Evolutionary conservation across 2,888 invertebrate species (phyloP).

Genomic region (Acleris holmiana): DNA sequence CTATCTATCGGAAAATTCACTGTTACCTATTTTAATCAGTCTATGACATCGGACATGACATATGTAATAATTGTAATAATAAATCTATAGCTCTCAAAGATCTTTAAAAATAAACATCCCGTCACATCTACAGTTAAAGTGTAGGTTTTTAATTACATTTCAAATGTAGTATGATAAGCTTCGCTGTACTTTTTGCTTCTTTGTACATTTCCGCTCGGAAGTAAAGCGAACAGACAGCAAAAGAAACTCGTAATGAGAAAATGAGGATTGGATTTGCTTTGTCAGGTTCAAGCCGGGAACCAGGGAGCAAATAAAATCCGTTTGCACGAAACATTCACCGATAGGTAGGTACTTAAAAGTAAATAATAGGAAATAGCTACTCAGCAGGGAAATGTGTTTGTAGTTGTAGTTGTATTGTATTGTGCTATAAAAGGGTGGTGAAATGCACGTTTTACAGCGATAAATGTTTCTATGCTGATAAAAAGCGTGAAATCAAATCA

Average conservation of each 20-base stretch:
- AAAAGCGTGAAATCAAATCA: too few species aligned
- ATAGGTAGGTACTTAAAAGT: not conserved
- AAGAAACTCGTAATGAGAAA: slow-evolving; percentile 69
- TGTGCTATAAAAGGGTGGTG: too few species aligned
- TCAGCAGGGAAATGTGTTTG: not conserved
- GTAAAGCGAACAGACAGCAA: slow-evolving; percentile 64
- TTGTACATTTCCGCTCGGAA: slow-evolving; percentile 57
- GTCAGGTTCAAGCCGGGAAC: slow-evolving; percentile 56
- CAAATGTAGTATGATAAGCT: slow-evolving; percentile 27
- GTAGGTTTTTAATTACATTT: slow-evolving; percentile 39
- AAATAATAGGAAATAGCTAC: not conserved
- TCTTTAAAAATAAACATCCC: too few species aligned
- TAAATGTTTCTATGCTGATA: too few species aligned
- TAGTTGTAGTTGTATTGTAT: not conserved
- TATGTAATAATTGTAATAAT: too few species aligned
- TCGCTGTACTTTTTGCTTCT: slow-evolving; percentile 44
- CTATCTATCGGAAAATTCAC: too few species aligned
- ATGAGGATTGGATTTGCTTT: slow-evolving; percentile 75
- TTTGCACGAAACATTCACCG: slow-evolving; percentile 34
- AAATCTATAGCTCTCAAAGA: too few species aligned
- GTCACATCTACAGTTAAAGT: not conserved
- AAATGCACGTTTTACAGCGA: too few species aligned
- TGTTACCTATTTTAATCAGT: too few species aligned
- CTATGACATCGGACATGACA: too few species aligned
- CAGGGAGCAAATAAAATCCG: slow-evolving; percentile 51